phyloP scores from a whole-genome alignment of 2,888 invertebrate species.

The Aphrophora alni region DNA sequence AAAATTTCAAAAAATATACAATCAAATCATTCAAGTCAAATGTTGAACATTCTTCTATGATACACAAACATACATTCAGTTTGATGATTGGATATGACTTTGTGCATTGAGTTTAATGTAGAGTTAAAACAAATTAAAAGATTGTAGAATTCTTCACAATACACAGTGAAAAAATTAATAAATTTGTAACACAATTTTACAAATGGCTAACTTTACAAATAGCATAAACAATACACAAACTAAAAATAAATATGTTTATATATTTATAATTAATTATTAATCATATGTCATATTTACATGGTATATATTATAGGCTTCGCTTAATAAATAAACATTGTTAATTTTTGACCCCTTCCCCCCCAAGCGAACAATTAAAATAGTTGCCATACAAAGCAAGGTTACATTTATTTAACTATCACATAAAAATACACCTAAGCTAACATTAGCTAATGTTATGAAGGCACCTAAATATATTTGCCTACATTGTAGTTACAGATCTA shows the following conservation, averaged over 20 bases:
- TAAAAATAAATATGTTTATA: not conserved
- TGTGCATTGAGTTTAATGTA: too few relatives aligned
- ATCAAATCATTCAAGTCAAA: too few relatives aligned
- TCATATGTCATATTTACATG: not conserved
- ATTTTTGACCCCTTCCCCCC: not conserved
- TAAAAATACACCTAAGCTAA: not conserved
- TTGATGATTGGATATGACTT: too few relatives aligned
- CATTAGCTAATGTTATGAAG: not conserved
- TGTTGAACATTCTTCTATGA: too few relatives aligned
- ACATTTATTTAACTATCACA: not conserved
- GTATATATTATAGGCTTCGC: not conserved
- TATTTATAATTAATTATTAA: not conserved
- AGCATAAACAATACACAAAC: not conserved
- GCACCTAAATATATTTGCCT: conserved; percentile 3
- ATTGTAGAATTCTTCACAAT: too few relatives aligned
- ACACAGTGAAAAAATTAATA: too few relatives aligned
- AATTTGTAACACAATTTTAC: too few relatives aligned
- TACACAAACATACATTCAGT: too few relatives aligned
- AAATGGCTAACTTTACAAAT: not conserved
- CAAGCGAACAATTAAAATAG: not conserved
- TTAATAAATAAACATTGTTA: not conserved
- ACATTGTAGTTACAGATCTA: not conserved
- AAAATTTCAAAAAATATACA: too few relatives aligned
- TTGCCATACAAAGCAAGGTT: not conserved
- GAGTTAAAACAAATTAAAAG: too few relatives aligned